A percentile compares a stretch with the other conserved stretches of the same genome.
These are phyloP conservation scores for Ashinkailepas kermadecensis DNA, from an alignment of 2,888 invertebrate genomes.

Conservation along the genomic window DNA sequence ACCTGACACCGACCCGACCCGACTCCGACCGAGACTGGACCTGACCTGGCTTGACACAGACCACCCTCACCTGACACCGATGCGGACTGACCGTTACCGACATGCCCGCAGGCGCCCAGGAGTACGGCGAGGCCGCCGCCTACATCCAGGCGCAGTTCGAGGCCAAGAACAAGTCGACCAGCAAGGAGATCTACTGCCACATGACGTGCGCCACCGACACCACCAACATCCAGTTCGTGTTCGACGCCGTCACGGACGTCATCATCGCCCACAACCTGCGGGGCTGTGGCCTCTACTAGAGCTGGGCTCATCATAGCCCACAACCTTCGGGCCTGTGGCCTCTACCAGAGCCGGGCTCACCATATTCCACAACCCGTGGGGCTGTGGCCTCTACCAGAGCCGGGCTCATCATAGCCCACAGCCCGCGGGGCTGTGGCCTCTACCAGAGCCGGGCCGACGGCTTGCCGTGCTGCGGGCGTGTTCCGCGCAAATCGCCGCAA, in stretches of 20 bases:
- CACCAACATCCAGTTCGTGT: conserved; percentile 99
- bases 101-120: conserved; percentile 74
- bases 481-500: background rate
- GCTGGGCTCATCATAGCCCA: background rate
- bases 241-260: conserved; percentile 99
- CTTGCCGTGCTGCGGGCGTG: no score
- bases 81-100: no score
- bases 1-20: no score
- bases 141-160: conserved; percentile 99
- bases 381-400: no score
- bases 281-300: conserved; percentile 95
- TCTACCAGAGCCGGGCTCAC: background rate
- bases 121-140: conserved; percentile 97
- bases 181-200: conserved; percentile 99
- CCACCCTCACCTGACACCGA: no score
- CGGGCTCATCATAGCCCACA: no score
- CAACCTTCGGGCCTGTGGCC: no score
- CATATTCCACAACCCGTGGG: no score
- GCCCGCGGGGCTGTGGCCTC: background rate
- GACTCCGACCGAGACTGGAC: no score
- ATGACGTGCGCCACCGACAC: conserved; percentile 99
- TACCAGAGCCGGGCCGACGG: background rate
- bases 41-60: no score
- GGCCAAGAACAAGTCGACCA: conserved; percentile 99
- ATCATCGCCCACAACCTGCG: conserved; percentile 99